Evolutionary conservation across 2,797 vertebrate species (phyloP).

Genomic region (Helarctos malayanus): DNA sequence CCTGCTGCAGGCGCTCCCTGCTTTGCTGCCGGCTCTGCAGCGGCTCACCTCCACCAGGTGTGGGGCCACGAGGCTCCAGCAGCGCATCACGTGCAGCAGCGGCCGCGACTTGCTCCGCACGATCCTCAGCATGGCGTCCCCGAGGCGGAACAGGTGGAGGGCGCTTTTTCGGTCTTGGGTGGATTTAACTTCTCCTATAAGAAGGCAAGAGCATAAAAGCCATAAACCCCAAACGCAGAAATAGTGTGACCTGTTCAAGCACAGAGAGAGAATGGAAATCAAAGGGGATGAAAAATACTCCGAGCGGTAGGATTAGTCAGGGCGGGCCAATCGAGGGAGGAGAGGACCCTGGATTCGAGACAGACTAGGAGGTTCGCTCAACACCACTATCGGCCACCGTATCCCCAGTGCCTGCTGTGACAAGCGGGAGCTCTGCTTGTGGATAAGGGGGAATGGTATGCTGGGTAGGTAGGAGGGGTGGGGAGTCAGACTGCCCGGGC

Average conservation of each 20-base stretch:
- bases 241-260: background rate
- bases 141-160: slow-evolving; percentile 97
- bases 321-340: background rate
- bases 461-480: too few relatives aligned
- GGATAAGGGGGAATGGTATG: fast-evolving
- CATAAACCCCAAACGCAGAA: background rate
- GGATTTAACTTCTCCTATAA: slow-evolving; percentile 95
- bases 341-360: background rate
- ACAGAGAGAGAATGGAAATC: background rate
- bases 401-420: fast-evolving
- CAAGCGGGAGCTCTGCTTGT: background rate
- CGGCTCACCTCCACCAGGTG: slow-evolving; percentile 91
- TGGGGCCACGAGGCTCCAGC: slow-evolving; percentile 97
- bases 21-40: too few relatives aligned
- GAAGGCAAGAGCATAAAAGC: background rate
- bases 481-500: background rate
- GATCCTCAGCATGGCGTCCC: slow-evolving; percentile 96
- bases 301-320: background rate
- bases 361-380: fast-evolving
- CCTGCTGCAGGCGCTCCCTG: background rate
- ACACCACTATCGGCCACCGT: fast-evolving
- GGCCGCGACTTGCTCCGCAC: slow-evolving; percentile 94
- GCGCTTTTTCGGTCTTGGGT: slow-evolving; percentile 94
- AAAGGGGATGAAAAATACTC: background rate
- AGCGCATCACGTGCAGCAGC: slow-evolving; percentile 95